These are phyloP conservation scores for Brachyrhaphis roseni DNA, from an alignment of 2,797 vertebrate genomes.

Conservation along the genomic window DNA sequence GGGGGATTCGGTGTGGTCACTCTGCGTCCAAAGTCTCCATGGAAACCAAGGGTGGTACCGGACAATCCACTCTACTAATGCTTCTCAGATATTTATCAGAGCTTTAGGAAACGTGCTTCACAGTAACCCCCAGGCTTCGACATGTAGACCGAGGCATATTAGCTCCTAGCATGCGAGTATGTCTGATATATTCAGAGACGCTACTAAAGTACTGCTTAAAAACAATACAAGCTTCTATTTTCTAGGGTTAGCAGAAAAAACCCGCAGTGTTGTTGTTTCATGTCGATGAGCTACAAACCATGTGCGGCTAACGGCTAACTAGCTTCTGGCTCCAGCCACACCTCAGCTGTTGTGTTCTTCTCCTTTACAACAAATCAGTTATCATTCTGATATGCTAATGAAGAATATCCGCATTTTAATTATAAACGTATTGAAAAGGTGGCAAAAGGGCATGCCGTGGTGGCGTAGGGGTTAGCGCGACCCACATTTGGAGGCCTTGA, in stretches of 20 bases:
- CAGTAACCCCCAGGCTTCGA: background rate
- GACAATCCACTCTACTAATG: background rate
- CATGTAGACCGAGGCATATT: background rate
- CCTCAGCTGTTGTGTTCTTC: no score
- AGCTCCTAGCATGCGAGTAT: background rate
- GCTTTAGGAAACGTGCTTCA: background rate
- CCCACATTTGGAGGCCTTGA: no score
- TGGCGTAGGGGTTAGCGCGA: no score
- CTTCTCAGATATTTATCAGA: background rate
- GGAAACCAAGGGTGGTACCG: background rate
- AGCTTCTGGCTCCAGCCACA: no score
- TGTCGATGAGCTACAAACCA: background rate
- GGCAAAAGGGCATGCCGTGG: no score
- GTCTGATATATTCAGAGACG: background rate
- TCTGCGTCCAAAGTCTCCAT: background rate
- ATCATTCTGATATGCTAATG: background rate
- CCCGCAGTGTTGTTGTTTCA: background rate
- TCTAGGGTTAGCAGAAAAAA: background rate
- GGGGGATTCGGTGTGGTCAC: background rate
- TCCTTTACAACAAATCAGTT: no score
- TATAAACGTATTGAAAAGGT: no score
- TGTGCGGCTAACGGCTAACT: background rate
- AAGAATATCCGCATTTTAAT: background rate
- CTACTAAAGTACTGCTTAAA: background rate
- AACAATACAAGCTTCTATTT: background rate